Conservation (phyloP, 2,113 vertebrate species). For the Sinocyclocheilus anshuiensis region DNA sequence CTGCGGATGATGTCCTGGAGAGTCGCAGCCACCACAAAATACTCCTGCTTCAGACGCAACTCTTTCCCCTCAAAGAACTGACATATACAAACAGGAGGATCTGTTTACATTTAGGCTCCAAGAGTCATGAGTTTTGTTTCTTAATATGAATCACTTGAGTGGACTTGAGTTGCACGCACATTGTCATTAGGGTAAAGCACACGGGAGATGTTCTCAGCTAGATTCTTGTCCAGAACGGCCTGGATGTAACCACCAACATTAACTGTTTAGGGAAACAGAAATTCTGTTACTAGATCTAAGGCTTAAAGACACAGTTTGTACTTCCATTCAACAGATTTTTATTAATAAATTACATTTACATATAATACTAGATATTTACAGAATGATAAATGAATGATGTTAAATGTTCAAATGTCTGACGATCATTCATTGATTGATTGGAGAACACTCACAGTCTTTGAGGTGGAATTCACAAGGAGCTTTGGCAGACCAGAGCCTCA, state of each 20-base stretch:
- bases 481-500: constrained; percentile 93
- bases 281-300: neutral
- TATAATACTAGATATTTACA: no score
- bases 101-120: neutral
- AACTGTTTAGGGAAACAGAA: constrained; percentile 63
- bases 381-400: no score
- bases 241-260: constrained; percentile 90
- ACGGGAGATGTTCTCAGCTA: constrained; percentile 67
- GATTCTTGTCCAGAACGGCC: constrained; percentile 88
- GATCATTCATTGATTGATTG: neutral
- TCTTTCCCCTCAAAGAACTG: constrained; percentile 95
- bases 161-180: constrained; percentile 68
- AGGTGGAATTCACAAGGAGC: constrained; percentile 92
- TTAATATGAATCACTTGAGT: neutral
- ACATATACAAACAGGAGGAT: constrained; percentile 19
- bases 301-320: neutral
- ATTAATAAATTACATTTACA: no score
- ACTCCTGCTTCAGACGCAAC: constrained; percentile 91
- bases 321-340: no score
- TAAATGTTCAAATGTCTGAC: neutral
- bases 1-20: constrained; percentile 92
- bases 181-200: constrained; percentile 93
- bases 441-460: constrained; percentile 85
- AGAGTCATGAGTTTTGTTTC: neutral
- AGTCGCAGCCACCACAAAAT: constrained; percentile 91